Base-by-base conservation (phyloP, 2,888 invertebrate species). In the Agelastica alni region DNA sequence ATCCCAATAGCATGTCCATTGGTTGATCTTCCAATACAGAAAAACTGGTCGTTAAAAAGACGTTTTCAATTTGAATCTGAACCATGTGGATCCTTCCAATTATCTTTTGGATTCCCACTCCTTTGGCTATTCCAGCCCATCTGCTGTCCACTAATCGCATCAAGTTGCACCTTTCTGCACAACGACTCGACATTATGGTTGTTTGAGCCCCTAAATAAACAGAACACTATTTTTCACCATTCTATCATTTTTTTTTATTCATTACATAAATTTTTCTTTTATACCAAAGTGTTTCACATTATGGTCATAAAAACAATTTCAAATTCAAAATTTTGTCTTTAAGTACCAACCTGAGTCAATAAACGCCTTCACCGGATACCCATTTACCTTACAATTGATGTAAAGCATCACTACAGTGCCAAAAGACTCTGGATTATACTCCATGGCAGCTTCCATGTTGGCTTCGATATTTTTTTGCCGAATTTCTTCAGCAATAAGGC, bases 371-470 rank as follows among this genome's bases (percentile, higher is more conserved):
- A 99, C 96, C 0, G 93, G 93, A 73, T 91, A 88, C 30, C 96
- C 96, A 78, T 99, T 99, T 1, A 99, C 97, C 76, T 87, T 89
- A 76, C 98, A 96, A 75, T 97, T 93, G 57, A 99, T 96, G 76
- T 99, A 91, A 66, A 99, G 83, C 99, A 99, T 98, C 41, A 93
- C 90, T 36, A 99, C 97, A 22, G 94, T 93, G 52, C 96, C 98
- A 78, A 98, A 98, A 36, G 93, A 95, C 79, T 99, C 99, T 0
- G 99, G 99, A 77, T 96, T 94, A 75, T 94, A 94, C 74, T 99
- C 98, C 87, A 98, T 95, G 0, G 98, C 98, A 1, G 95, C 94
- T 74, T 97, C 95, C 96, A 98, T 97, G 72, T 97, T 97, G 0
- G 94, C 93, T 76, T 97, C 94, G 59, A 98, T 95, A 76, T 98